Conservation (phyloP, 2,888 invertebrate genomes). For the Ceraclea dissimilis region DNA sequence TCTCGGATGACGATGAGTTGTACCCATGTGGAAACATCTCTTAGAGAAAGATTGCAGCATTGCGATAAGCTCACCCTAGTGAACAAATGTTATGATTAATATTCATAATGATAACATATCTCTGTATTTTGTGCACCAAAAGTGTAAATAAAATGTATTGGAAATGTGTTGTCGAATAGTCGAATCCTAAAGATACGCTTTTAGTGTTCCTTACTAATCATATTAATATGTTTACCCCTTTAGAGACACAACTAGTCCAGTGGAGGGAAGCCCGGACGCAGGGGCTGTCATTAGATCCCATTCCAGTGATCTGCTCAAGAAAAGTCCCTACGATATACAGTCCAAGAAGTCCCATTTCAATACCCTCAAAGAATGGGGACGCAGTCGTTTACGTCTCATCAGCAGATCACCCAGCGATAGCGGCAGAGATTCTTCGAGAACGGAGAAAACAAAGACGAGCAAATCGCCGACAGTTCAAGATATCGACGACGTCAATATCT, state of each 20-base stretch:
- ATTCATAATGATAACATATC: no score
- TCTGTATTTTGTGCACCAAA: no score
- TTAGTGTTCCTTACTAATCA: conserved; percentile 29
- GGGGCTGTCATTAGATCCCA: conserved; percentile 57
- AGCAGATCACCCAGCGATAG: conserved; percentile 54
- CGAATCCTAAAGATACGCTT: no score
- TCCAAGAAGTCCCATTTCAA: conserved; percentile 60
- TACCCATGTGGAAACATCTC: no score
- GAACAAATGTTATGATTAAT: no score
- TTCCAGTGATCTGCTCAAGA: conserved; percentile 69
- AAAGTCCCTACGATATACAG: conserved; percentile 51
- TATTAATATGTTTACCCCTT: conserved; percentile 32
- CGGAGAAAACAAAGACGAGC: conserved; percentile 38
- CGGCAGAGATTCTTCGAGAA: conserved; percentile 39
- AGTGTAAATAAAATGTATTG: no score
- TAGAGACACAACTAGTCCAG: conserved; percentile 49
- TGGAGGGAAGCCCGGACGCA: conserved; percentile 46
- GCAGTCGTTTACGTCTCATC: conserved; percentile 67
- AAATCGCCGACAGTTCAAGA: conserved; percentile 41
- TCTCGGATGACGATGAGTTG: no score
- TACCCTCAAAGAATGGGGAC: conserved; percentile 79
- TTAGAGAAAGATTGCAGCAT: no score
- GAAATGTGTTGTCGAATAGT: no score
- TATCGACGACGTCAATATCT: conserved; percentile 53
- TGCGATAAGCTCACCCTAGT: no score